A percentile compares a stretch with the other conserved stretches of the same genome.
phyloP scores from a whole-genome alignment of 2,113 vertebrate genomes.

The Regulus satrapa region DNA sequence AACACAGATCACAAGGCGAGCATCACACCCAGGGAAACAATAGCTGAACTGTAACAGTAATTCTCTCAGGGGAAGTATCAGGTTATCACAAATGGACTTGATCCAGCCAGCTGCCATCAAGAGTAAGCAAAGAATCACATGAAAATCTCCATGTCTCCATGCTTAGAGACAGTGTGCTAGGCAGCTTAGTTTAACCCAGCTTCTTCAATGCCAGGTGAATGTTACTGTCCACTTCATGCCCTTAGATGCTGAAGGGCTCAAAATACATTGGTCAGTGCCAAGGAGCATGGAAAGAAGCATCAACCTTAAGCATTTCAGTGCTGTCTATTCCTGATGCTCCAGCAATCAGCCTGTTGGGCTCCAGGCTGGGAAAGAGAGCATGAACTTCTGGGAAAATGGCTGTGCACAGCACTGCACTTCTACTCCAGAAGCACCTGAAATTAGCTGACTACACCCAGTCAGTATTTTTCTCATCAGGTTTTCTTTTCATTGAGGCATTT shows the following conservation, averaged over 20 bases:
- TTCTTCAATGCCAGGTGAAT: background rate
- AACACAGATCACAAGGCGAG: background rate
- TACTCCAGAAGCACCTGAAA: background rate
- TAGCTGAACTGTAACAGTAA: background rate
- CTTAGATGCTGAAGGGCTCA: background rate
- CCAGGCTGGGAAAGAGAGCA: background rate
- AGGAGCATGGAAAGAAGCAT: background rate
- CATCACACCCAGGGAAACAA: background rate
- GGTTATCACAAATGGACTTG: background rate
- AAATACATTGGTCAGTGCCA: background rate
- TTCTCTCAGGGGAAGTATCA: background rate
- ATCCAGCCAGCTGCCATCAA: background rate
- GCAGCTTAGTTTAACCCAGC: background rate
- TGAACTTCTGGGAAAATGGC: background rate
- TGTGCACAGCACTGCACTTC: background rate
- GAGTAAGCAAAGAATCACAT: background rate
- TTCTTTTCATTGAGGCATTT: background rate
- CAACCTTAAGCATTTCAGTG: background rate
- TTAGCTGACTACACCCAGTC: background rate
- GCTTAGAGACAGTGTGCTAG: background rate
- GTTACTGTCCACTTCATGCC: background rate
- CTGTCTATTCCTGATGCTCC: background rate
- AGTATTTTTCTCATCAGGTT: background rate
- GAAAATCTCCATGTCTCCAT: background rate
- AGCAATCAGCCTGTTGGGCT: background rate